Percentiles rank a stretch among this genome's conserved stretches.
Conservation (phyloP, 2,888 invertebrate species). For the Amorpha juglandis region DNA sequence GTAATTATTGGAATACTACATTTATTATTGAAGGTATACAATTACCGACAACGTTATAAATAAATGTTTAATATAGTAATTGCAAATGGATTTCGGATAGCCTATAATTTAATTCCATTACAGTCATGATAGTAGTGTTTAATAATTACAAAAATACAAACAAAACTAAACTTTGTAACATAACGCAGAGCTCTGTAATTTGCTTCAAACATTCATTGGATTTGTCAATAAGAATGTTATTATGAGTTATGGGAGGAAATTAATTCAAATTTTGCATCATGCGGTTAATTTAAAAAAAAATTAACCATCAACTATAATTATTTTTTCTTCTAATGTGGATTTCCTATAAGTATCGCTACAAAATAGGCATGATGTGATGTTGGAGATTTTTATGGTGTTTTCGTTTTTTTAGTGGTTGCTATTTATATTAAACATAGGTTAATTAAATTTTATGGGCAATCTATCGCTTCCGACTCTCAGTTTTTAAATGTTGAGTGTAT, state of each 20-base stretch:
- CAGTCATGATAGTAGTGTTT: background rate
- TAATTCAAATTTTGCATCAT: background rate
- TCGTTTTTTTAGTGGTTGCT: no score
- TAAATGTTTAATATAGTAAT: background rate
- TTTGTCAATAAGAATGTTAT: background rate
- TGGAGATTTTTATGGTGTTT: no score
- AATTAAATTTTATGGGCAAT: no score
- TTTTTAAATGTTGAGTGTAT: no score
- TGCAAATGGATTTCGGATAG: background rate
- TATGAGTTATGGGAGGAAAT: background rate
- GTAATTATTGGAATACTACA: background rate
- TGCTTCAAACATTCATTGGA: background rate
- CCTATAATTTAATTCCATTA: background rate
- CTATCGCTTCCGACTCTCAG: no score
- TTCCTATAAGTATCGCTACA: background rate
- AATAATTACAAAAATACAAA: background rate
- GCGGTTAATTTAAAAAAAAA: background rate
- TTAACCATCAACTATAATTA: background rate
- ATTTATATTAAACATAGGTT: no score
- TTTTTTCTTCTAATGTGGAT: no score
- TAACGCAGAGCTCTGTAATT: background rate
- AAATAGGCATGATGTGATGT: no score
- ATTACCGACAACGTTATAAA: background rate
- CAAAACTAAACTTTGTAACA: background rate
- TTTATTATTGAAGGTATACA: background rate